Percentiles rank a stretch among this genome's conserved stretches.
Conservation (phyloP, 2,113 vertebrate genomes). For the Elanus axillaris region DNA sequence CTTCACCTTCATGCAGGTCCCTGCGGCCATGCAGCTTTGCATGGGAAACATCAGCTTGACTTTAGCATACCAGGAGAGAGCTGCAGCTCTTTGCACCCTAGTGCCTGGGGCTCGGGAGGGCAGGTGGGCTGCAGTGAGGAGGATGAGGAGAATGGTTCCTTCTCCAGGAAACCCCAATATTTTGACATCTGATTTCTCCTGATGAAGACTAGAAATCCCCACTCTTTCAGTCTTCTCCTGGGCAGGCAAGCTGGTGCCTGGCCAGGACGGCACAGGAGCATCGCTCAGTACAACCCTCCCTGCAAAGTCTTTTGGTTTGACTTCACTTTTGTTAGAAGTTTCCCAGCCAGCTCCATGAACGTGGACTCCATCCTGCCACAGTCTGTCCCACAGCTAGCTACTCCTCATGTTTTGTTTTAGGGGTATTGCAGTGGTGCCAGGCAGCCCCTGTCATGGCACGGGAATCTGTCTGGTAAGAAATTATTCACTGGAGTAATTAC, state of each 20-base stretch:
- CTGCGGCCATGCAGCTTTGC: neutral
- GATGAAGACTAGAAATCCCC: neutral
- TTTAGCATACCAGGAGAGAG: neutral
- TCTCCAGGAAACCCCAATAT: neutral
- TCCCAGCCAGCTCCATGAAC: neutral
- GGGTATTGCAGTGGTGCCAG: neutral
- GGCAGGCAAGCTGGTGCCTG: neutral
- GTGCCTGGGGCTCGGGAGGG: neutral
- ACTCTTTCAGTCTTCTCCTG: neutral
- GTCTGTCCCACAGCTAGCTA: neutral
- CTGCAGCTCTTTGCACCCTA: neutral
- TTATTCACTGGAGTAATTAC: neutral
- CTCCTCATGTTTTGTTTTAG: neutral
- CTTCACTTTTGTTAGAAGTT: neutral
- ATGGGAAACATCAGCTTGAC: neutral
- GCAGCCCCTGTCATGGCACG: fast-evolving
- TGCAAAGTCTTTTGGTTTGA: neutral
- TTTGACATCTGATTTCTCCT: neutral
- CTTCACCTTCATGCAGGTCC: neutral
- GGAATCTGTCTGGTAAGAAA: neutral
- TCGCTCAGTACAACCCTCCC: fast-evolving
- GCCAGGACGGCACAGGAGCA: neutral
- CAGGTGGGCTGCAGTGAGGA: neutral
- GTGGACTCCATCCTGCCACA: neutral
- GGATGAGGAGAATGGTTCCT: neutral